A percentile compares a stretch with the other conserved stretches of the same genome.
Conservation (phyloP, 1,140 invertebrate species). For the Zaprionus capensis region DNA sequence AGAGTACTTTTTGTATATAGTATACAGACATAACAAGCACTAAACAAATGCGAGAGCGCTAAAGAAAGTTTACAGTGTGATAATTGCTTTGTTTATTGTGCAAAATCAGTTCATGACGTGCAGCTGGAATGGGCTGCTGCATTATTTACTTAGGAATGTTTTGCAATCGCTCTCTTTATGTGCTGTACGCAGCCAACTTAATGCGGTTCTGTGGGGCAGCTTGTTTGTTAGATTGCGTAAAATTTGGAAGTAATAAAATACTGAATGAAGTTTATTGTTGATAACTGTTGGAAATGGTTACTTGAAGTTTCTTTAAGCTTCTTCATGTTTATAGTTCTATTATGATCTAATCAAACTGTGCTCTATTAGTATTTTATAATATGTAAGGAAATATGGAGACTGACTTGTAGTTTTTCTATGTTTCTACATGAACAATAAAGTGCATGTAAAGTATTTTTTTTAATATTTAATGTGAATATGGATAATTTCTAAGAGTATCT, state of each 20-base stretch:
- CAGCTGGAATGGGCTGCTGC: background rate
- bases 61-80: slow-evolving; percentile 7
- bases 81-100: slow-evolving; percentile 11
- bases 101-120: background rate
- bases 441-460: too few relatives aligned
- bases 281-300: background rate
- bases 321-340: too few relatives aligned
- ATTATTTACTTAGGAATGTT: slow-evolving; percentile 1
- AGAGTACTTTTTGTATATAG: slow-evolving; percentile 1
- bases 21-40: background rate
- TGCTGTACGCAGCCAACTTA: background rate
- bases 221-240: background rate
- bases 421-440: too few relatives aligned
- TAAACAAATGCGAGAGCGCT: background rate
- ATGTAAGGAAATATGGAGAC: background rate
- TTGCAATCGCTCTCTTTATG: background rate
- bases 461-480: too few relatives aligned
- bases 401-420: too few relatives aligned
- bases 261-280: background rate
- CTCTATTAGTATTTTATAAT: background rate
- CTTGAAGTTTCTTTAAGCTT: background rate
- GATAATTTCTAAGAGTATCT: background rate
- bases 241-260: background rate
- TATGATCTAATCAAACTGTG: too few relatives aligned
- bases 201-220: background rate